Conservation (phyloP, 2,113 vertebrate genomes). For the Takifugu flavidus region DNA sequence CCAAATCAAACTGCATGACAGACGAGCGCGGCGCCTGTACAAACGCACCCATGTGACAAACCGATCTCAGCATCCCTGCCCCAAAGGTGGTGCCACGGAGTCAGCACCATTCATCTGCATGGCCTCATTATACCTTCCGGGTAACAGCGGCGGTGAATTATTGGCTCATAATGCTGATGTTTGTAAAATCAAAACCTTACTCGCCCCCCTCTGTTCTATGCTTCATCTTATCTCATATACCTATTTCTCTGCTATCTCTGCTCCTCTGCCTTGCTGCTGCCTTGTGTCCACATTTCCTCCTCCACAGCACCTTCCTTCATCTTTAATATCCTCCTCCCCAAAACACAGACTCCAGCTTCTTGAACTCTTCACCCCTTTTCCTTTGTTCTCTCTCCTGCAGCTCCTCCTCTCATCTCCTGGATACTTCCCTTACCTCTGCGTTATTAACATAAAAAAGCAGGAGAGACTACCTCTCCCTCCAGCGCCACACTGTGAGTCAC, state of each 20-base stretch:
- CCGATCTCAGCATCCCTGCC: slow-evolving; percentile 51
- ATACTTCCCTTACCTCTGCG: slow-evolving; percentile 39
- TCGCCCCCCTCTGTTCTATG: slow-evolving; percentile 45
- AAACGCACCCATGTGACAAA: slow-evolving; percentile 62
- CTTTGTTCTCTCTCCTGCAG: slow-evolving; percentile 49
- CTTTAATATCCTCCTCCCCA: slow-evolving; percentile 63
- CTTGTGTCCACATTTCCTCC: slow-evolving; percentile 35
- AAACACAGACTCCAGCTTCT: slow-evolving; percentile 52
- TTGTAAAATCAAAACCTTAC: slow-evolving; percentile 58
- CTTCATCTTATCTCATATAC: slow-evolving; percentile 48
- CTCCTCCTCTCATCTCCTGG: slow-evolving; percentile 23
- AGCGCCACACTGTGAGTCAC: slow-evolving; percentile 54
- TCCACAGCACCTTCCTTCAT: slow-evolving; percentile 50
- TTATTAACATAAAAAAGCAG: slow-evolving; percentile 58
- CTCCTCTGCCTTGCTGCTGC: slow-evolving; percentile 9
- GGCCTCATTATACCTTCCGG: slow-evolving; percentile 61
- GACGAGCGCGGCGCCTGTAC: slow-evolving; percentile 70
- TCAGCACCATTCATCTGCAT: slow-evolving; percentile 55
- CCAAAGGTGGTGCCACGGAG: slow-evolving; percentile 48
- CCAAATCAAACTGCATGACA: slow-evolving; percentile 67
- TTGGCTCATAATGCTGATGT: slow-evolving; percentile 62
- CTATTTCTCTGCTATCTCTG: slow-evolving; percentile 39
- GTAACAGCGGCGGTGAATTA: slow-evolving; percentile 54
- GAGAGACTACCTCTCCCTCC: slow-evolving; percentile 36
- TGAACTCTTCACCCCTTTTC: slow-evolving; percentile 54